Evolutionary conservation across 2,797 vertebrate genomes (phyloP).

Genomic region (Syncerus caffer): DNA sequence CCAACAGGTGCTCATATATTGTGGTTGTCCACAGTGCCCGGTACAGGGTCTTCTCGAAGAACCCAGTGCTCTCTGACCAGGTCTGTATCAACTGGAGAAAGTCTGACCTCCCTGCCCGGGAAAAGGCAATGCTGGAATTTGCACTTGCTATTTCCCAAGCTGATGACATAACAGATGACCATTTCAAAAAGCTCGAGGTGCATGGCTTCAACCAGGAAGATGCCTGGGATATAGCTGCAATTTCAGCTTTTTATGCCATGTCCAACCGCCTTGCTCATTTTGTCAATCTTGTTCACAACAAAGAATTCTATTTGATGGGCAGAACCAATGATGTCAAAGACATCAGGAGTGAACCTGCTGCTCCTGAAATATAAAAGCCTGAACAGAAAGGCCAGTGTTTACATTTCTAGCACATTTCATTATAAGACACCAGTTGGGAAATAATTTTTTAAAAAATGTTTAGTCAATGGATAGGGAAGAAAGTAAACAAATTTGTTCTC

Average conservation of each 20-base stretch:
- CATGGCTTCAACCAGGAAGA: constrained; percentile 90
- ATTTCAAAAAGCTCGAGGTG: constrained; percentile 86
- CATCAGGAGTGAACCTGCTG: neutral
- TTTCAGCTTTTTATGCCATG: constrained; percentile 90
- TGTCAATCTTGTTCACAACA: constrained; percentile 87
- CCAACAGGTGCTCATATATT: too few relatives aligned
- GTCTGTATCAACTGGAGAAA: constrained; percentile 86
- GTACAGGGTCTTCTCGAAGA: too few relatives aligned
- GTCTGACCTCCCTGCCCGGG: constrained; percentile 84
- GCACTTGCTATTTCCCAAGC: constrained; percentile 86
- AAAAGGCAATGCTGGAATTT: constrained; percentile 90
- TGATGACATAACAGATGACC: constrained; percentile 88
- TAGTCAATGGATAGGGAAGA: neutral
- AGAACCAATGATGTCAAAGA: constrained; percentile 68
- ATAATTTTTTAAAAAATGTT: neutral
- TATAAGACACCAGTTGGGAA: constrained; percentile 5
- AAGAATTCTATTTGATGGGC: constrained; percentile 89
- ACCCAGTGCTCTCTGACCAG: neutral
- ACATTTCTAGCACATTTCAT: neutral
- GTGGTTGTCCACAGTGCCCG: too few relatives aligned
- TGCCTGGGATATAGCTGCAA: constrained; percentile 90
- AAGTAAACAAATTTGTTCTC: constrained; percentile 21
- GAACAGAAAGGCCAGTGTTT: neutral
- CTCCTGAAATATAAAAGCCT: neutral
- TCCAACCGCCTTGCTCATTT: constrained; percentile 88